Base-by-base conservation (phyloP, 2,797 vertebrate species). In the Crocidura indochinensis region DNA sequence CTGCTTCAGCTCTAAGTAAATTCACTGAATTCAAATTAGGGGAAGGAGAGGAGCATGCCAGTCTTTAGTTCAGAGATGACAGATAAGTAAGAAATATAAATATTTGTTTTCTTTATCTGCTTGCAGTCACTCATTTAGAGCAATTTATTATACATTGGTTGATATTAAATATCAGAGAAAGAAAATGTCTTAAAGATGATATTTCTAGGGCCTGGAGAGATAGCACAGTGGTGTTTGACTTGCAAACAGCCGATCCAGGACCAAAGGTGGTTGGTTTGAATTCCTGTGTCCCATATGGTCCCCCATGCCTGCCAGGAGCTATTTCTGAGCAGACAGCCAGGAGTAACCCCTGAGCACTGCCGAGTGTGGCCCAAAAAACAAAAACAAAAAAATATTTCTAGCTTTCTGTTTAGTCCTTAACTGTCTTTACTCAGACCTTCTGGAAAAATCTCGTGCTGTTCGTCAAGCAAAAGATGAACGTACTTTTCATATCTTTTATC, bases 391-490 rank as follows among this genome's bases (percentile, higher is more conserved):
- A n/a, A n/a, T 38, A 38, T 38, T 38, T 38, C 38, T 38, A 38
- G 38, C 91, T 85, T 76, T 82, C 27, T 29, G 5, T 80, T 51
- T 49, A 60, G 77, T 95, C 97, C 98, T 98, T 99, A 97, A 99
- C 98, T 73, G 1, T 46, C 19, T 84, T 38, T 77, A 71, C 90
- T 27, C 98, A 99, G 99, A 99, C 97, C 95, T 99, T 96, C 96
- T 99, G 96, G 99, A 99, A 96, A 99, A 99, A 96, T 99, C 99
- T 92, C 98, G 99, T 19, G 99, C 99, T 56, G 99, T 99, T 78
- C 99, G 99, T 51, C 99, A 99, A 97, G 99, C 99, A 97, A 99
- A 99, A 98, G 99, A 99, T 83, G 99, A 99, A 84, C 97, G 99
- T 26, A 99, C 99, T 8, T 99, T 99, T 97, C 99, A 99, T 80